These are phyloP conservation scores for Mesaphorura yosii DNA, from an alignment of 1,140 invertebrate genomes.

Conservation along the genomic window DNA sequence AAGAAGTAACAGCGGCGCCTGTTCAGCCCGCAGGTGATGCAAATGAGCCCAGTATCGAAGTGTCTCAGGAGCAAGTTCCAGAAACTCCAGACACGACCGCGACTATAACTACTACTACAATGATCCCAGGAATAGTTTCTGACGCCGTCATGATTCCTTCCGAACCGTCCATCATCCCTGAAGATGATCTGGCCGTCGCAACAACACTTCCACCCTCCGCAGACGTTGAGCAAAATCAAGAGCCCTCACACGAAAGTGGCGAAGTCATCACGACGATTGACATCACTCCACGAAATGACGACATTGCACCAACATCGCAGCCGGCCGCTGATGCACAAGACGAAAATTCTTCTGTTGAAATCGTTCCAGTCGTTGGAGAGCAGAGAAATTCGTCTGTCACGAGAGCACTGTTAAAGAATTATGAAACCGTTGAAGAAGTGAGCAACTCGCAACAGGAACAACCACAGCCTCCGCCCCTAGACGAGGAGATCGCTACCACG, in stretches of 20 bases:
- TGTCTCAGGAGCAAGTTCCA: not conserved
- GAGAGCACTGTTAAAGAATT: constrained; percentile 1
- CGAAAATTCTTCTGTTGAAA: constrained; percentile 6
- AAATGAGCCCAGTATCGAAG: not conserved
- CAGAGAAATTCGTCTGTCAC: too few relatives aligned
- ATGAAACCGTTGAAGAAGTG: not conserved
- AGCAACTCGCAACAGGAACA: not conserved
- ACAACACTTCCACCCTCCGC: not conserved
- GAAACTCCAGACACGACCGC: not conserved
- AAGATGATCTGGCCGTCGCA: not conserved
- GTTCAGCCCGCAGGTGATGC: not conserved
- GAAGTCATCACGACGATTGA: too few relatives aligned
- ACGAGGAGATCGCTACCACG: too few relatives aligned
- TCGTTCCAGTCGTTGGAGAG: constrained; percentile 4
- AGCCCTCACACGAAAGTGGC: not conserved
- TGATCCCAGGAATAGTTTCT: constrained; percentile 3
- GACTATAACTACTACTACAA: constrained; percentile 5
- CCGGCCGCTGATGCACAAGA: not conserved
- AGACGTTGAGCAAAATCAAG: not conserved
- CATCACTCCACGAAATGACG: too few relatives aligned
- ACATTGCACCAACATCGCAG: too few relatives aligned
- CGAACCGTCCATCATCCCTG: not conserved
- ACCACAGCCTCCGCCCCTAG: not conserved
- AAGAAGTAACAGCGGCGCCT: too few relatives aligned
- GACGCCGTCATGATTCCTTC: too few relatives aligned